These are phyloP conservation scores for Parazoanthus darwini DNA, from an alignment of 92 coral and sea anemone genomes.

Conservation along the genomic window DNA sequence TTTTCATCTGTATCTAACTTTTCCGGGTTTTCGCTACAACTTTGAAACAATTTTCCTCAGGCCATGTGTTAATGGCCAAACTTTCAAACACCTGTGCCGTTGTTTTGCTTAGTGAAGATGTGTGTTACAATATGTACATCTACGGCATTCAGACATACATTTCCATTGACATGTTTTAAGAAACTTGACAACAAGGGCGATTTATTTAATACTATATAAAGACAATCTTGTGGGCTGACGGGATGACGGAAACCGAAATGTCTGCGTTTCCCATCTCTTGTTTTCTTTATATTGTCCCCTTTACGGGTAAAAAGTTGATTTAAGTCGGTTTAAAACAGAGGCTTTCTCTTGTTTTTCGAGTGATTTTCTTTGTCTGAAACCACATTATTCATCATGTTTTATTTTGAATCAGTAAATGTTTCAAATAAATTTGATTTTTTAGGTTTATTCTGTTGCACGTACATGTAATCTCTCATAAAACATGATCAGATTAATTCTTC, in stretches of 20 bases:
- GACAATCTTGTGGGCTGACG: background rate
- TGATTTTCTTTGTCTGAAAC: background rate
- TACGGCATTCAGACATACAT: background rate
- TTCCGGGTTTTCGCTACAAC: no score
- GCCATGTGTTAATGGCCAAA: no score
- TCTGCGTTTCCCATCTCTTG: background rate
- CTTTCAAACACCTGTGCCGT: no score
- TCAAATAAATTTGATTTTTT: no score
- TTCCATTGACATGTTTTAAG: background rate
- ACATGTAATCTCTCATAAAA: no score
- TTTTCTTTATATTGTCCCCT: background rate
- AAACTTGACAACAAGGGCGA: background rate
- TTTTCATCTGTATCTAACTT: no score
- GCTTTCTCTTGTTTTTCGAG: slow-evolving; percentile 16
- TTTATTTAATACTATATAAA: background rate
- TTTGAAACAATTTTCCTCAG: no score
- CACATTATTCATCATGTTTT: background rate
- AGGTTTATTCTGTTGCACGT: background rate
- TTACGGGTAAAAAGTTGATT: background rate
- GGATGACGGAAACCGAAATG: background rate
- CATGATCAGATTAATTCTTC: background rate
- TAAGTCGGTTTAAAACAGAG: background rate
- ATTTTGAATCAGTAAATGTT: no score
- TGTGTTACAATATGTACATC: background rate
- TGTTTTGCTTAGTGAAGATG: background rate